These are phyloP conservation scores for Solea senegalensis DNA, from an alignment of 2,113 vertebrate genomes.

Conservation along the genomic window DNA sequence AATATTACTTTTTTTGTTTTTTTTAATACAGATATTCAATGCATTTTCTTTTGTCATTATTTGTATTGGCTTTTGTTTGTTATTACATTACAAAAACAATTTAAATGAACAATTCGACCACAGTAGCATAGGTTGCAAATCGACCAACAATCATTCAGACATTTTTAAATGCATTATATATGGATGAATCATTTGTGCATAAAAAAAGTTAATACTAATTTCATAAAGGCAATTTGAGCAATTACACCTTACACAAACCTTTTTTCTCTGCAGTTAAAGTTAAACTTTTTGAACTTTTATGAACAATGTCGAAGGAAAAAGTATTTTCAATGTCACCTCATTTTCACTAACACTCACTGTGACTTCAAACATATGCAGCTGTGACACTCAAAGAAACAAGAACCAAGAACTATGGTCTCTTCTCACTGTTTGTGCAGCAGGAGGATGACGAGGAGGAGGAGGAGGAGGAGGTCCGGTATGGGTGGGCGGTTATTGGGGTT, in stretches of 20 bases:
- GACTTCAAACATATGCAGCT: neutral
- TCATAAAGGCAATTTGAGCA: slow-evolving; percentile 27
- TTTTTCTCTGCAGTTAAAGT: neutral
- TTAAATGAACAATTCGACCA: too few relatives aligned
- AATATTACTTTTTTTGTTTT: slow-evolving; percentile 21
- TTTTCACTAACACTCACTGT: neutral
- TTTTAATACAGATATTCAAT: slow-evolving; percentile 30
- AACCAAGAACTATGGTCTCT: neutral
- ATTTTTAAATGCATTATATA: neutral
- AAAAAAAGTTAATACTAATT: slow-evolving; percentile 56
- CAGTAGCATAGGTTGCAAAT: too few relatives aligned
- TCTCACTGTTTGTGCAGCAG: slow-evolving; percentile 9
- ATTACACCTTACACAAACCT: slow-evolving; percentile 12
- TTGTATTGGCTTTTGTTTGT: too few relatives aligned
- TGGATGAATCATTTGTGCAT: slow-evolving; percentile 44
- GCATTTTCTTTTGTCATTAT: slow-evolving; percentile 2
- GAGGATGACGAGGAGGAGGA: slow-evolving; percentile 34
- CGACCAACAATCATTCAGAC: too few relatives aligned
- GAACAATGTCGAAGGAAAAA: neutral
- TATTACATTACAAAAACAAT: too few relatives aligned
- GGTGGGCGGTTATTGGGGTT: slow-evolving; percentile 4
- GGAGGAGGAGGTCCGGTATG: neutral
- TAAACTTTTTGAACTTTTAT: neutral
- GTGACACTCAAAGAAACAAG: neutral
- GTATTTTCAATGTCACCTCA: neutral